Evolutionary conservation across 2,113 vertebrate species (phyloP).

Genomic region (Pionites leucogaster): DNA sequence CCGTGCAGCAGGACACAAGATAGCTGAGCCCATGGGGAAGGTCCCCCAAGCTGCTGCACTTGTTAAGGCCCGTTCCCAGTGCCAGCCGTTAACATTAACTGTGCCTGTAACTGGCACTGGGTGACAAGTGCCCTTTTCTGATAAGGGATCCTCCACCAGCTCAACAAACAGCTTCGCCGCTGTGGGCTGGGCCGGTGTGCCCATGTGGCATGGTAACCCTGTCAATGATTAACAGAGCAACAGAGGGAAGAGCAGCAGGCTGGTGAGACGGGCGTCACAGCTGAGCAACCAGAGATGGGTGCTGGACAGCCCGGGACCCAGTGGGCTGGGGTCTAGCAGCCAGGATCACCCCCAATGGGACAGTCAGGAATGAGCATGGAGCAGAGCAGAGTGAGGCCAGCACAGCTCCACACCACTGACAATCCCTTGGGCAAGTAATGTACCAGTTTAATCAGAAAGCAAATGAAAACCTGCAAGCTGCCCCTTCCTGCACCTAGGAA

Average conservation of each 20-base stretch:
- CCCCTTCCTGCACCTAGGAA: background rate
- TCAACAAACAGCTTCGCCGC: background rate
- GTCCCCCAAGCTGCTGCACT: background rate
- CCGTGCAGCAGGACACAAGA: fast-evolving
- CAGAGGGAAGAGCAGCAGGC: background rate
- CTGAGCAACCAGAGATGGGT: fast-evolving
- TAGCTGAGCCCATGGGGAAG: background rate
- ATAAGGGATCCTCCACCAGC: background rate
- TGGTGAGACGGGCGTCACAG: background rate
- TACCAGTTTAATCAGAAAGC: background rate
- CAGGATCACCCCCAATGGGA: background rate
- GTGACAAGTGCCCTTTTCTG: background rate
- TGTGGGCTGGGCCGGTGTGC: background rate
- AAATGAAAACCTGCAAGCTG: background rate
- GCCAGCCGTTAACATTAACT: background rate
- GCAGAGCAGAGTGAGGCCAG: background rate
- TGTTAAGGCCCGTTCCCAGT: background rate
- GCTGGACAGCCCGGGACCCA: fast-evolving
- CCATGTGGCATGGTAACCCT: background rate
- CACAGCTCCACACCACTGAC: fast-evolving
- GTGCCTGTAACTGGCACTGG: background rate
- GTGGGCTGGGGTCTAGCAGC: background rate
- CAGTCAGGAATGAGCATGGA: fast-evolving
- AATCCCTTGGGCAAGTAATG: fast-evolving
- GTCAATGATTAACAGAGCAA: slow-evolving; percentile 11